Conservation (phyloP, 2,797 vertebrate species). For the Clarias platycephalus region DNA sequence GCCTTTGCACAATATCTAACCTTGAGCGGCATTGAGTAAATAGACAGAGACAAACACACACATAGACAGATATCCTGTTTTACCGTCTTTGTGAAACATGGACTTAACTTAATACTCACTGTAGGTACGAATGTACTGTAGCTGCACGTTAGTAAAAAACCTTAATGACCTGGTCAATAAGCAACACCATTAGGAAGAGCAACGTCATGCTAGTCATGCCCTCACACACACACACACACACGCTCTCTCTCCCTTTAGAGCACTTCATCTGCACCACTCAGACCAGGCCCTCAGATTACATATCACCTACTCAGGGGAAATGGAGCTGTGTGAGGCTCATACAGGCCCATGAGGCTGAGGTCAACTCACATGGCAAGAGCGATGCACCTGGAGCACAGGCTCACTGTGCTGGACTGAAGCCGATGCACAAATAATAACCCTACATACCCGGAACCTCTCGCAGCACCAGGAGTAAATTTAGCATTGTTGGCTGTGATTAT, state of each 20-base stretch:
- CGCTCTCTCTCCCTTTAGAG: constrained; percentile 27
- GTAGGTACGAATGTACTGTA: not conserved
- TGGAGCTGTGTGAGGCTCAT: constrained; percentile 65
- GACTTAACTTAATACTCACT: not conserved
- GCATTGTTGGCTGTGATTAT: constrained; percentile 32
- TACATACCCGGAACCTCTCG: not conserved
- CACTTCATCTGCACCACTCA: constrained; percentile 38
- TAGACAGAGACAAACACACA: not conserved
- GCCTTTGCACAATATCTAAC: constrained; percentile 13
- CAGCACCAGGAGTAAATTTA: constrained; percentile 26
- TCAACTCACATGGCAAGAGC: not conserved
- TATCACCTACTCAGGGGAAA: constrained; percentile 73
- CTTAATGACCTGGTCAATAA: not conserved
- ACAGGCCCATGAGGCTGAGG: constrained; percentile 34
- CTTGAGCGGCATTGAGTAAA: not conserved
- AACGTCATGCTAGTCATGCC: not conserved
- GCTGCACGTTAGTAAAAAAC: not conserved
- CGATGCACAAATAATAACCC: constrained; percentile 9
- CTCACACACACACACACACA: not conserved
- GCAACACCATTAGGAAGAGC: constrained; percentile 5
- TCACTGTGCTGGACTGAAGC: not conserved
- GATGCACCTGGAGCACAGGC: constrained; percentile 29
- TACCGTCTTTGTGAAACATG: not conserved
- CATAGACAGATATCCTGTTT: not conserved
- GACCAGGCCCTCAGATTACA: constrained; percentile 61